Conservation (phyloP, 35 echinoderm and acorn worm species). For the Holothuria glaberrima region DNA sequence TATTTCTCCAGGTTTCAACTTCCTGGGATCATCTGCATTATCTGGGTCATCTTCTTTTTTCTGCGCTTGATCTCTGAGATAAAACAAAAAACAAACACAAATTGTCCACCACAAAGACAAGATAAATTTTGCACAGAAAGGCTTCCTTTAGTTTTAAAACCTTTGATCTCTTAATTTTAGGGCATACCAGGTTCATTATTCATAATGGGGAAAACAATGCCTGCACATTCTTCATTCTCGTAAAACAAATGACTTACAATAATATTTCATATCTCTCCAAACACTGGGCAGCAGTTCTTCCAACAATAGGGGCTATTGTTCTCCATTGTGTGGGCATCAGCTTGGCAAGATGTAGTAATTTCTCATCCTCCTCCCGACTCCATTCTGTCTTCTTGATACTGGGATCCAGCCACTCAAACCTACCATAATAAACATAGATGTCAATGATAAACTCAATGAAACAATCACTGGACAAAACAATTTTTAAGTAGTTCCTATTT, state of each 20-base stretch:
- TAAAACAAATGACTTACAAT: slow-evolving; percentile 65
- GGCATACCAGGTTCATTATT: no score
- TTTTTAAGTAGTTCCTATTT: no score
- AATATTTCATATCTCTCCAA: slow-evolving; percentile 94
- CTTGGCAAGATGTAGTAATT: slow-evolving; percentile 92
- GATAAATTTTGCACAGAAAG: neutral
- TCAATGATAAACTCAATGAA: neutral
- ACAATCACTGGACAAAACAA: no score
- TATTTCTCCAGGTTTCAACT: slow-evolving; percentile 97
- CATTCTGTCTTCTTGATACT: slow-evolving; percentile 99
- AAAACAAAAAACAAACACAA: neutral
- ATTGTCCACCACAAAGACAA: neutral
- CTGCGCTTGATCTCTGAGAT: slow-evolving; percentile 90
- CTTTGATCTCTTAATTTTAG: no score
- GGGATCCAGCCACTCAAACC: slow-evolving; percentile 99
- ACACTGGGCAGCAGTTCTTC: slow-evolving; percentile 94
- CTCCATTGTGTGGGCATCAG: slow-evolving; percentile 98
- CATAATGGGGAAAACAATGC: no score
- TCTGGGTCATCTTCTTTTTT: slow-evolving; percentile 92
- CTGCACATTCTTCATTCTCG: no score
- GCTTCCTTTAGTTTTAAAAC: neutral
- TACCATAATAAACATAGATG: neutral
- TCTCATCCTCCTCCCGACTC: slow-evolving; percentile 97
- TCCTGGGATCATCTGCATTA: slow-evolving; percentile 81
- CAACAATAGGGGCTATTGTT: slow-evolving; percentile 96